Evolutionary conservation across 2,888 invertebrate genomes (phyloP), one percentile per base, ranked within the genome.

Genomic region (Cataglyphis cursor): DNA sequence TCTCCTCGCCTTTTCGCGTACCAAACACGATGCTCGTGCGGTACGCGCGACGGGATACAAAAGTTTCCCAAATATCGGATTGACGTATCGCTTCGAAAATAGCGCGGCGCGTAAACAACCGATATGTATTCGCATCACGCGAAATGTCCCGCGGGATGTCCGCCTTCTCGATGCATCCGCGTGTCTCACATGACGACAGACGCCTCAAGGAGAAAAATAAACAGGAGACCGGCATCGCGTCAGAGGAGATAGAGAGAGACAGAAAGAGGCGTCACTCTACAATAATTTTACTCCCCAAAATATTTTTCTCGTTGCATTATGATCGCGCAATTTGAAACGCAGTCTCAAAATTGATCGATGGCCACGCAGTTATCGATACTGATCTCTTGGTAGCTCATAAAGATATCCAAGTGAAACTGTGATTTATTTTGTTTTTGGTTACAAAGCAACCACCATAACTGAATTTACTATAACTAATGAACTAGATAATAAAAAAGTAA

Each of bases 31-130:
- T 61, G 83, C 75, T 61, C 81, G 85, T 31, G 87, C 78, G 18
- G 85, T 81, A 78, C 66, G 83, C 78, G 85, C 86, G 85, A 82
- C 84, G 87, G 86, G 88, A 88, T 91, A 85, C 80, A 83, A 89
- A 92, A 92, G 87, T 92, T 93, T 91, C 78, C 88, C 82, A 89
- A 91, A 91, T 92, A 92, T 91, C 90, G 92, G 91, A 94, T 94
- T 94, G 94, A 94, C 93, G 93, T 94, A 94, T 94, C 92, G 93
- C 92, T 90, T 87, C 88, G 91, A 89, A 93, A 92, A 94, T 92
- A 93, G 91, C 92, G 80, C 87, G 87, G 88, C 86, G 88, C 90
- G 94, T 94, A 94, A 94, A 94, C 94, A 94, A 94, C 90, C 92
- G 90, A 92, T 93, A 92, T 90, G 91, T 91, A 90, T 91, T 92